Evolutionary conservation across 1,140 invertebrate species (phyloP).

Genomic region (Listronotus bonariensis): DNA sequence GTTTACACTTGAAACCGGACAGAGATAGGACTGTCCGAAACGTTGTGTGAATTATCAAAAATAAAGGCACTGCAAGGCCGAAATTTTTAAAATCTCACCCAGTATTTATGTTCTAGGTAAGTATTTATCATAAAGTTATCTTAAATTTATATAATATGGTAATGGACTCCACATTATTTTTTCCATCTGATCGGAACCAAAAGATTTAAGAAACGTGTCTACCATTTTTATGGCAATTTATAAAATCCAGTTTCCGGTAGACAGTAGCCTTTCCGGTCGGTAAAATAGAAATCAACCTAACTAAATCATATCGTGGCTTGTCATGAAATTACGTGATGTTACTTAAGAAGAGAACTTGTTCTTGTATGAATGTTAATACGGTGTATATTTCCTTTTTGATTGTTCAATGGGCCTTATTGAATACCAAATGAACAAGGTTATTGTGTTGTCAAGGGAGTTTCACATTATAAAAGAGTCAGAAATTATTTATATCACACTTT

Average conservation of each 20-base stretch:
- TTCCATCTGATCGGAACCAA: too few species aligned
- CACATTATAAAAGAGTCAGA: too few species aligned
- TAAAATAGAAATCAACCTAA: constrained; percentile 1
- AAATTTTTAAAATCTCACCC: too few species aligned
- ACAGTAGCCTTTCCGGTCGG: constrained; percentile 13
- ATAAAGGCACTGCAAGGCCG: too few species aligned
- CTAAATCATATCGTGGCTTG: constrained; percentile 22
- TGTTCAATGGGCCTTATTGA: constrained; percentile 2
- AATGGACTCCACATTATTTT: too few species aligned
- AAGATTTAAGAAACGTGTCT: background rate
- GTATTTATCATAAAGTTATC: too few species aligned
- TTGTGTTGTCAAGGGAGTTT: background rate
- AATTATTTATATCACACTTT: too few species aligned
- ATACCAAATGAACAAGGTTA: background rate
- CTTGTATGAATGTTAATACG: constrained; percentile 5
- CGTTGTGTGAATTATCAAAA: too few species aligned
- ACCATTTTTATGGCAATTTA: background rate
- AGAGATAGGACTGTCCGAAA: too few species aligned
- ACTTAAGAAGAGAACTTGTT: constrained; percentile 2
- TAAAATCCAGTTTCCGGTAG: constrained; percentile 9
- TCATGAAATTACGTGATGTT: constrained; percentile 14
- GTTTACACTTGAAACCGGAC: too few species aligned
- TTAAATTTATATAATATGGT: too few species aligned
- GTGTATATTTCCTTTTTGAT: constrained; percentile 10
- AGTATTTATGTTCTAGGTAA: too few species aligned